Evolutionary conservation across 2,113 vertebrate species (phyloP), one percentile per base, ranked within the genome.

Genomic region (Colaptes auratus): DNA sequence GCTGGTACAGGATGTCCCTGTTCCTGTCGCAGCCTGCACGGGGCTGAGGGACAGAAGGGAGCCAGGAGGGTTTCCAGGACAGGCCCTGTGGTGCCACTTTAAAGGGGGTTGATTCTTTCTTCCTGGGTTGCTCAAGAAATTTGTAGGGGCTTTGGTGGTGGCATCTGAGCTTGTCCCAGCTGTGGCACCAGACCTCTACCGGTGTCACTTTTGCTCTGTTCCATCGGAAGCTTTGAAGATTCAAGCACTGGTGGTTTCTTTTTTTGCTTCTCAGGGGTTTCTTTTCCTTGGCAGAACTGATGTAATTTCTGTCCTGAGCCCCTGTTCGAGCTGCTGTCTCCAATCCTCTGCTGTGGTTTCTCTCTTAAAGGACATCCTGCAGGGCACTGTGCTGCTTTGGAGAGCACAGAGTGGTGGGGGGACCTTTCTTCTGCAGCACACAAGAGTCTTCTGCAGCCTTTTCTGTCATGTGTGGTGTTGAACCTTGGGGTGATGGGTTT

Each of bases 1-100:
- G 0, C 67, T 64, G 75, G 86, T 73, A 88, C 90, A 75, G 90
- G 79, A 81, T 81, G 90, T 92, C 76, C 79, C 83, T 67, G 88
- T 86, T 42, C 86, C 50, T 27, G 19, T 39, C 21, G 7, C 80
- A 80, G 82, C 56, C 42, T 79, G 46, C 19, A 1, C 82, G 0
- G 2, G 35, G 46, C 89, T 87, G 11, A 33, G 0, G 2, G 82
- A 55, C 64, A 31, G 64, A 35, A 5, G 69, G 21, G 19, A 67
- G 67, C 6, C 46, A 33, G 59, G 31, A 15, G 25, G 14, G 39
- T 44, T 92, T 69, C 50, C 78, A 66, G 50, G 75, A 30, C 6
- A 31, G 58, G 39, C 12, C 1, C 3, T 6, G 39, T 33, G 79
- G 55, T 74, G 65, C 60, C 69, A 36, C 10, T 0, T 48, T 31